These are phyloP conservation scores for Proteles cristata DNA, from an alignment of 2,113 vertebrate species.

Conservation along the genomic window DNA sequence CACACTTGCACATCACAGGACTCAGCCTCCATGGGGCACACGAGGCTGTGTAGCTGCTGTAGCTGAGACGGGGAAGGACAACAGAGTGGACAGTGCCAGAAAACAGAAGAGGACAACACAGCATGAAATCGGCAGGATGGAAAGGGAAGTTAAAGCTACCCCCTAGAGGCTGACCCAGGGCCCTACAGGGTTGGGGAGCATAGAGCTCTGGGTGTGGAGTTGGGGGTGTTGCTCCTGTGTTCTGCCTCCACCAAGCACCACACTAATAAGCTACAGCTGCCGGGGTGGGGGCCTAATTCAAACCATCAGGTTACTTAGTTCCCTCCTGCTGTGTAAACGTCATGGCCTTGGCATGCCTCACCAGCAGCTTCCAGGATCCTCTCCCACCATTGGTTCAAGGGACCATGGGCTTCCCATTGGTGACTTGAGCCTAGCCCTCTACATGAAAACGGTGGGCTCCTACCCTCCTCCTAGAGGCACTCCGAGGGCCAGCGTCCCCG, in stretches of 20 bases:
- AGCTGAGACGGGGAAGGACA: neutral
- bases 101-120: neutral
- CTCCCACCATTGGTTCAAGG: neutral
- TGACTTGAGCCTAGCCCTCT: neutral
- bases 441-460: neutral
- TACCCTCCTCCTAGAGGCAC: neutral
- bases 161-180: neutral
- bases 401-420: neutral
- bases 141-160: neutral
- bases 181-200: neutral
- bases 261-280: conserved; percentile 63
- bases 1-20: too few species aligned
- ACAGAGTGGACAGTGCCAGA: too few species aligned
- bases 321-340: neutral
- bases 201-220: neutral
- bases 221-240: neutral
- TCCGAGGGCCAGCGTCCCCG: neutral
- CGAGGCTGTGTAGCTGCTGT: neutral
- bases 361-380: neutral
- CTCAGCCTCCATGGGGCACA: neutral
- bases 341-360: conserved; percentile 9
- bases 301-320: conserved; percentile 44
- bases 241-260: neutral
- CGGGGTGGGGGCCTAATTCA: conserved; percentile 11
- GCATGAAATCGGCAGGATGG: neutral